Evolutionary conservation across 2,797 vertebrate species (phyloP).

Genomic region (Zenarchopterus dispar): DNA sequence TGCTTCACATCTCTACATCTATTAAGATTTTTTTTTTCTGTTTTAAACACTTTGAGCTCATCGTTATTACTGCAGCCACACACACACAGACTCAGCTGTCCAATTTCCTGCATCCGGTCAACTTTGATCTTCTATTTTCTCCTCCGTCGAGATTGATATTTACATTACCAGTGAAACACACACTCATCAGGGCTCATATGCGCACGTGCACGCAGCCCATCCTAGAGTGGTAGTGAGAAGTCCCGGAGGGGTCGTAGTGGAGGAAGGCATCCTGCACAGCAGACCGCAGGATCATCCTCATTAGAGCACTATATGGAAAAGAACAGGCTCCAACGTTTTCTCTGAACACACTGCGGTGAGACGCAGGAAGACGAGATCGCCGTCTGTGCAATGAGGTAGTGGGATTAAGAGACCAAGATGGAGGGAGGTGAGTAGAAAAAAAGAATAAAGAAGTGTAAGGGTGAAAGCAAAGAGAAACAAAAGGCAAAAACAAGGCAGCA

Average conservation of each 20-base stretch:
- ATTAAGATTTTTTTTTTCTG: constrained; percentile 28
- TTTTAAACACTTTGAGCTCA: constrained; percentile 49
- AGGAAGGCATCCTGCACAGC: constrained; percentile 63
- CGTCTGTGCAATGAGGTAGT: constrained; percentile 4
- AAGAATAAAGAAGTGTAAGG: constrained; percentile 12
- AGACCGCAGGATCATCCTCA: constrained; percentile 58
- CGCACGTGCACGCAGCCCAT: constrained; percentile 37
- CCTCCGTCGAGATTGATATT: constrained; percentile 62
- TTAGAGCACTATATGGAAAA: constrained; percentile 56
- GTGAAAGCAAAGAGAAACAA: constrained; percentile 26
- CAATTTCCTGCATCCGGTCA: constrained; percentile 19
- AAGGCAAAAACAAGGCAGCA: constrained; percentile 29
- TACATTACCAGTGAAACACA: constrained; percentile 62
- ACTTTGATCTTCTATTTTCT: constrained; percentile 74
- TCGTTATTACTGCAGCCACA: constrained; percentile 41
- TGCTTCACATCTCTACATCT: constrained; percentile 24
- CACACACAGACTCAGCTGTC: constrained; percentile 40
- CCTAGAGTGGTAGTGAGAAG: constrained; percentile 64
- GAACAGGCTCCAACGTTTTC: constrained; percentile 45
- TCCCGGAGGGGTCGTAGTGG: constrained; percentile 66
- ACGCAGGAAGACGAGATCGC: constrained; percentile 41
- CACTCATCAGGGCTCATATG: constrained; percentile 44
- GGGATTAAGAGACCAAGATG: constrained; percentile 39
- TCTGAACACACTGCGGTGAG: constrained; percentile 36
- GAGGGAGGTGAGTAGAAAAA: background rate